These are phyloP conservation scores for Drosophila sucinea DNA, from an alignment of 1,140 invertebrate genomes.

Conservation along the genomic window DNA sequence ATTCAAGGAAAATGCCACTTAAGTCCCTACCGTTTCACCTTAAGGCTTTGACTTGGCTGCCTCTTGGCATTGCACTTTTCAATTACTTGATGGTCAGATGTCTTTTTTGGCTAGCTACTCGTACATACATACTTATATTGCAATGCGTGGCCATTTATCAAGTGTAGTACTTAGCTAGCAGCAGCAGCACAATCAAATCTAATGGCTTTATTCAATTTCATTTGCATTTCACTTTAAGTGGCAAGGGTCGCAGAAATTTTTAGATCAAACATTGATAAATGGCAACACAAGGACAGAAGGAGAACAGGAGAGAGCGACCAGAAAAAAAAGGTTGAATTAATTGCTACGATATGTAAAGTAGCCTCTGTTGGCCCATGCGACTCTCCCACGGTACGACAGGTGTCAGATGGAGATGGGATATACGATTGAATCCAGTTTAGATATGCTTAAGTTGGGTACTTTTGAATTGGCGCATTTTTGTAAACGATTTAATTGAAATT, in stretches of 20 bases:
- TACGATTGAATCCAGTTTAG: slow-evolving; percentile 24
- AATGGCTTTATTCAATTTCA: slow-evolving; percentile 53
- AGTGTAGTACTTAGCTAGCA: slow-evolving; percentile 15
- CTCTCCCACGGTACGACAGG: slow-evolving; percentile 51
- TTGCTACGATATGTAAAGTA: slow-evolving; percentile 59
- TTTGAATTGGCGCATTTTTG: slow-evolving; percentile 31
- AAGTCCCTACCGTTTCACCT: slow-evolving; percentile 43
- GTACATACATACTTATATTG: slow-evolving; percentile 14
- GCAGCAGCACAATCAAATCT: slow-evolving; percentile 22
- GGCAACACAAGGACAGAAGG: slow-evolving; percentile 26
- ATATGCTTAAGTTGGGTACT: slow-evolving; percentile 63
- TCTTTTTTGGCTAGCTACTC: not conserved
- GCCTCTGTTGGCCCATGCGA: slow-evolving; percentile 25
- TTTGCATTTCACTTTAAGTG: slow-evolving; percentile 40
- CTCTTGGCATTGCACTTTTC: slow-evolving; percentile 58
- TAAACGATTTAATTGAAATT: slow-evolving; percentile 64
- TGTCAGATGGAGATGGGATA: slow-evolving; percentile 51
- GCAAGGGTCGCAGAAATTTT: slow-evolving; percentile 11
- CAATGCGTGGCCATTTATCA: slow-evolving; percentile 45
- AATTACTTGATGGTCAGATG: slow-evolving; percentile 62
- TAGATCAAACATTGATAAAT: slow-evolving; percentile 57
- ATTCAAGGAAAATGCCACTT: slow-evolving; percentile 20
- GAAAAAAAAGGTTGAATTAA: slow-evolving; percentile 62
- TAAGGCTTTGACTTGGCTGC: slow-evolving; percentile 19
- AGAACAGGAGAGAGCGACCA: not conserved